Percentiles rank a stretch among this genome's conserved stretches.
Conservation (phyloP, 2,797 vertebrate species). For the Leptatherina wallacei region DNA sequence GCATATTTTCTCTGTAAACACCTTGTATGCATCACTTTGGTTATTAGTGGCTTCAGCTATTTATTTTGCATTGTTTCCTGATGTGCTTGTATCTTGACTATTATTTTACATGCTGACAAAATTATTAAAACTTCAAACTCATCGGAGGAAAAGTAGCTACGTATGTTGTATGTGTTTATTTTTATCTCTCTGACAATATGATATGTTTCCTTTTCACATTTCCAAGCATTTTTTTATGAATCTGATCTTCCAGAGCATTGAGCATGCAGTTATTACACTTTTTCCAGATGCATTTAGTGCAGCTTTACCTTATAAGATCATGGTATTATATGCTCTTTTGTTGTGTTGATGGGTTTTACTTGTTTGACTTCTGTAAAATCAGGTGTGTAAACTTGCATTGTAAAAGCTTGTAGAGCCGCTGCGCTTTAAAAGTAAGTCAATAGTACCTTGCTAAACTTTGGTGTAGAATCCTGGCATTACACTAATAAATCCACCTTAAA, state of each 20-base stretch:
- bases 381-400: slow-evolving; percentile 50
- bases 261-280: slow-evolving; percentile 70
- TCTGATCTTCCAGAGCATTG: slow-evolving; percentile 75
- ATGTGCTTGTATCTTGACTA: slow-evolving; percentile 66
- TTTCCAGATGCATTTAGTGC: slow-evolving; percentile 59
- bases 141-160: slow-evolving; percentile 62
- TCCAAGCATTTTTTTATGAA: slow-evolving; percentile 74
- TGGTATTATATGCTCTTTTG: slow-evolving; percentile 53
- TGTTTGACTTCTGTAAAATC: slow-evolving; percentile 56
- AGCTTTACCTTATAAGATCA: slow-evolving; percentile 46
- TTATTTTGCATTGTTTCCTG: slow-evolving; percentile 61
- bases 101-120: slow-evolving; percentile 64
- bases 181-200: slow-evolving; percentile 43
- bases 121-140: slow-evolving; percentile 53
- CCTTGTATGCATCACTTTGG: slow-evolving; percentile 58
- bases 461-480: slow-evolving; percentile 65
- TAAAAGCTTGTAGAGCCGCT: slow-evolving; percentile 51
- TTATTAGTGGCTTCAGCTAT: slow-evolving; percentile 66
- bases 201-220: slow-evolving; percentile 50
- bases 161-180: slow-evolving; percentile 68
- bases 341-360: slow-evolving; percentile 64
- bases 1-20: slow-evolving; percentile 64
- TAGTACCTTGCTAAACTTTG: slow-evolving; percentile 61
- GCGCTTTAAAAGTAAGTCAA: slow-evolving; percentile 57
- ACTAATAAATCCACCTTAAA: slow-evolving; percentile 77